These are phyloP conservation scores for Rachycentron canadum DNA, from an alignment of 2,797 vertebrate genomes.

Conservation along the genomic window DNA sequence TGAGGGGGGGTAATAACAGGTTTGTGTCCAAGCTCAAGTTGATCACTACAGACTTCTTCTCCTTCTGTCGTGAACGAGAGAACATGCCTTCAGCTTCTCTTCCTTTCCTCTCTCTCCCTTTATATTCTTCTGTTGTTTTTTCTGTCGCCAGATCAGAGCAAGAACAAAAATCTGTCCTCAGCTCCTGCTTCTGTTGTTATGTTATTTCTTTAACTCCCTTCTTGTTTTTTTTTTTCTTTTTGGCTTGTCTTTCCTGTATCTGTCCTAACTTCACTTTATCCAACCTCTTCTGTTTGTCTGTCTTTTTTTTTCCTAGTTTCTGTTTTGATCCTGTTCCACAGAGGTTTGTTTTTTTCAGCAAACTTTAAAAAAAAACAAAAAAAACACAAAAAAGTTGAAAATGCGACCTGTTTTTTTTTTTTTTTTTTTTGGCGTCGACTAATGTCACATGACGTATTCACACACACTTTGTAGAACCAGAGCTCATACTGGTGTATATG, in stretches of 20 bases:
- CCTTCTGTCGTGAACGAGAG: neutral
- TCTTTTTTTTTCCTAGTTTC: neutral
- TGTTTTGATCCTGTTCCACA: neutral
- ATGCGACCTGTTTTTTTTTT: no score
- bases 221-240: neutral
- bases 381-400: neutral
- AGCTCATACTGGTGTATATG: neutral
- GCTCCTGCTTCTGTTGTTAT: neutral
- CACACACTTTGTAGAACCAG: neutral
- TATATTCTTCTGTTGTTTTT: neutral
- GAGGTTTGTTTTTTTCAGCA: neutral
- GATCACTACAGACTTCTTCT: neutral
- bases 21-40: no score
- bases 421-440: neutral
- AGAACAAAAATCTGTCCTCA: neutral
- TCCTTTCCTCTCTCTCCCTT: neutral
- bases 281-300: no score
- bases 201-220: neutral
- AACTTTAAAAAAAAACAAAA: neutral
- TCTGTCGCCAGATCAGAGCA: slow-evolving; percentile 10
- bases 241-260: neutral
- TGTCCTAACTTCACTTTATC: neutral
- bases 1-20: no score
- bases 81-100: neutral
- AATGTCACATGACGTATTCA: neutral